Evolutionary conservation across 1,140 invertebrate species (phyloP).

Genomic region (Drosophila dunni): DNA sequence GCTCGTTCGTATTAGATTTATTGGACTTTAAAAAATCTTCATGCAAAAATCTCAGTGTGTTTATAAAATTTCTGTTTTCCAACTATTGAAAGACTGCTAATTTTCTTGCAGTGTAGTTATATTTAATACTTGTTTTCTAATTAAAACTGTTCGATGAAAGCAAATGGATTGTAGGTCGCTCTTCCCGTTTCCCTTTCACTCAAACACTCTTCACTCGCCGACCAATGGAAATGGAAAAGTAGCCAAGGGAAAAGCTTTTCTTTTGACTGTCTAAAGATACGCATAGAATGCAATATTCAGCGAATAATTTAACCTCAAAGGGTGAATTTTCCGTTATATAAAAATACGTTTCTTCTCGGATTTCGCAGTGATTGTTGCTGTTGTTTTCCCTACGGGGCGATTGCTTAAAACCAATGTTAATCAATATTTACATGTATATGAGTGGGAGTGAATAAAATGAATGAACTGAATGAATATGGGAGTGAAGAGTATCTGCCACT

Average conservation of each 20-base stretch:
- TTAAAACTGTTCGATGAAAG: background rate
- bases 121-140: background rate
- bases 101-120: too few species aligned
- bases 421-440: constrained; percentile 16
- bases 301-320: constrained; percentile 13
- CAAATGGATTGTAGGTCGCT: background rate
- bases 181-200: background rate
- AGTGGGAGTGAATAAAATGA: constrained; percentile 14
- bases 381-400: background rate
- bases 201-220: background rate
- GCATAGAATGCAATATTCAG: constrained; percentile 6
- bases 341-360: background rate
- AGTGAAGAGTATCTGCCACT: constrained; percentile 14
- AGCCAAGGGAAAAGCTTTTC: background rate
- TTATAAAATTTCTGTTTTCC: too few species aligned
- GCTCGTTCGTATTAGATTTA: too few species aligned
- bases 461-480: constrained; percentile 9
- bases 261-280: background rate
- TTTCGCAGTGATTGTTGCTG: background rate
- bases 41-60: too few species aligned
- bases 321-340: background rate
- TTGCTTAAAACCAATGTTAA: constrained; percentile 25
- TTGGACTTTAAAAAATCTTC: too few species aligned
- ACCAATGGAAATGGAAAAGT: constrained; percentile 1
- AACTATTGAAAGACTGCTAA: too few species aligned